A percentile compares a stretch with the other conserved stretches of the same genome.
phyloP scores from a whole-genome alignment of 2,888 invertebrate species.

The Monopis laevigella region DNA sequence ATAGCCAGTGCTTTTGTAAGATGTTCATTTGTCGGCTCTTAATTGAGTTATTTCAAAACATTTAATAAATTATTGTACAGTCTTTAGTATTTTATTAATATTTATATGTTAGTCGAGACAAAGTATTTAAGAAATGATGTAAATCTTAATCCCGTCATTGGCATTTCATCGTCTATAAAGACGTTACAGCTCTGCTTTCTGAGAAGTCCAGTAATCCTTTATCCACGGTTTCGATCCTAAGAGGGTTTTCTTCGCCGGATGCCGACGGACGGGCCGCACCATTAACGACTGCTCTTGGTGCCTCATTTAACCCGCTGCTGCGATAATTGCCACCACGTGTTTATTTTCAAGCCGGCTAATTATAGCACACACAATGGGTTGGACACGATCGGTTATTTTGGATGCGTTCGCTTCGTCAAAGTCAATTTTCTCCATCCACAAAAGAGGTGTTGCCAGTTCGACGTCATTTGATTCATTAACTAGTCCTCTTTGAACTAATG shows the following conservation, averaged over 20 bases:
- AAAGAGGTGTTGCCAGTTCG: constrained; percentile 58
- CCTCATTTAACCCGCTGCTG: constrained; percentile 64
- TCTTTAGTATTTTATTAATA: no score
- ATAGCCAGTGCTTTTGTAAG: constrained; percentile 14
- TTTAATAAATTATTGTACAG: no score
- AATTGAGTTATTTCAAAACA: constrained; percentile 8
- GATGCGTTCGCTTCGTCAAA: constrained; percentile 54
- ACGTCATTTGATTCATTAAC: constrained; percentile 63
- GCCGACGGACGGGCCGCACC: constrained; percentile 38
- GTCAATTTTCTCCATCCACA: constrained; percentile 55
- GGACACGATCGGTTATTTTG: constrained; percentile 62
- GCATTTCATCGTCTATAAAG: constrained; percentile 24
- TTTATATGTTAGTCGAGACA: no score
- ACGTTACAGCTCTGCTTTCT: constrained; percentile 29
- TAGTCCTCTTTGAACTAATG: constrained; percentile 56
- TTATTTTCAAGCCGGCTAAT: constrained; percentile 61
- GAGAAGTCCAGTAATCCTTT: constrained; percentile 41
- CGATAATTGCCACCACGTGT: constrained; percentile 68
- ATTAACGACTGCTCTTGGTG: constrained; percentile 60
- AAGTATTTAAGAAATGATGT: no score
- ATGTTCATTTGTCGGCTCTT: constrained; percentile 8
- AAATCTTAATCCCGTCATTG: constrained; percentile 2
- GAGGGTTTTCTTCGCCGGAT: constrained; percentile 50
- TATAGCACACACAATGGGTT: constrained; percentile 63
- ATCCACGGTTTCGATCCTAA: constrained; percentile 28